Base-by-base conservation (phyloP, 2,888 invertebrate species). In the Aphrophora alni region DNA sequence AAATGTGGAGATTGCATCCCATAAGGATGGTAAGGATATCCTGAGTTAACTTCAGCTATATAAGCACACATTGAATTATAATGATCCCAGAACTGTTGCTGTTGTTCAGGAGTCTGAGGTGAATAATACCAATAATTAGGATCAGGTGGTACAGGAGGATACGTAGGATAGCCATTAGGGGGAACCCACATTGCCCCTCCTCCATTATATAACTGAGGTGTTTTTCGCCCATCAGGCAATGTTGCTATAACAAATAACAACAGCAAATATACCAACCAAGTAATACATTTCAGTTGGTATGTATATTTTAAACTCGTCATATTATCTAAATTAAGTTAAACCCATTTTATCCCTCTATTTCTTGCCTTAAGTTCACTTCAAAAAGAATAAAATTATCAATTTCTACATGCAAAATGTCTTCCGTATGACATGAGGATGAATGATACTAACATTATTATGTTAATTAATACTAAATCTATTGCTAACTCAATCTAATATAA, bases 21-120 rank as follows among this genome's bases (percentile, higher is more conserved):
- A 84, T 86, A 84, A 73, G 86, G 84, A 72, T 84, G 80, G 79
- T 85, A 86, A 38, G 84, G 77, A 38, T 84, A 84, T 38, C 84
- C 85, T 3, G 85, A 85, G 82, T 85, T 86, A 84, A 86, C 83
- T 69, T 86, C 85, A 38, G 85, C 84, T 83, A 85, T 84, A 77
- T 86, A 86, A 28, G 85, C 85, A 77, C 84, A 86, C 85, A 86
- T 86, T 25, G 85, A 84, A 73, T 85, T 84, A 76, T 85, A 86
- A 75, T 85, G 85, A 27, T 85, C 85, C 85, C 85, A 86, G 78
- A 85, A 85, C 59, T 85, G 84, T 77, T 84, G 84, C 81, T 84
- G 84, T 78, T 84, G 84, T 82, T 84, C 83, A 69, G 82, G 78
- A 75, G 79, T 82, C 75, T 83, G 84, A 26, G 86, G 86, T 27